phyloP scores from a whole-genome alignment of 2,888 invertebrate genomes.

The Actias luna region DNA sequence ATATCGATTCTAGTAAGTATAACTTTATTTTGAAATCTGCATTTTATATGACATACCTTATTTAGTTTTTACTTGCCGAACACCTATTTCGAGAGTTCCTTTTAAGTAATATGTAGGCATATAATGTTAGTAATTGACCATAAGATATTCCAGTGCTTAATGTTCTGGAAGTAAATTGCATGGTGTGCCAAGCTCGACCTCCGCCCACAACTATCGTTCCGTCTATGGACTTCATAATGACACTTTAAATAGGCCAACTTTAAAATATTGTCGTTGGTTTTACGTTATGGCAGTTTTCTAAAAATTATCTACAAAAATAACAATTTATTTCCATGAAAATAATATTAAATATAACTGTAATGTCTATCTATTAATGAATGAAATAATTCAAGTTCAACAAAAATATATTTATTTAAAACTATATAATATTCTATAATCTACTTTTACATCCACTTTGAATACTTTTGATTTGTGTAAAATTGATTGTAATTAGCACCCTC shows the following conservation, averaged over 20 bases:
- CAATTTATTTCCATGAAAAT: background rate
- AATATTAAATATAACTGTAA: background rate
- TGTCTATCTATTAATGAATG: background rate
- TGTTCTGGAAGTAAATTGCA: conserved; percentile 52
- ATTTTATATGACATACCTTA: background rate
- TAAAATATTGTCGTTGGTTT: conserved; percentile 31
- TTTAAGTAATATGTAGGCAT: conserved; percentile 19
- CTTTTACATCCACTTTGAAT: too few relatives aligned
- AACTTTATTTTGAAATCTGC: background rate
- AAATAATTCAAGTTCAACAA: too few relatives aligned
- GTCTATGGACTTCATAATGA: conserved; percentile 39
- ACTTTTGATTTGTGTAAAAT: too few relatives aligned
- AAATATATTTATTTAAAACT: too few relatives aligned
- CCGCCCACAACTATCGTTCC: conserved; percentile 41
- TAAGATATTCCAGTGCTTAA: conserved; percentile 45
- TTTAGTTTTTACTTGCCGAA: background rate
- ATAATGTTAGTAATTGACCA: conserved; percentile 37
- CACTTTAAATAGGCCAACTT: conserved; percentile 46
- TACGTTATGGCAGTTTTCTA: conserved; percentile 6
- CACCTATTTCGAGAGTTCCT: conserved; percentile 18
- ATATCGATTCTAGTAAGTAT: background rate
- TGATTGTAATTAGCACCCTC: too few relatives aligned
- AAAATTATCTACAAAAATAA: background rate
- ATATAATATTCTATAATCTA: too few relatives aligned
- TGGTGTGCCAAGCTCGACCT: conserved; percentile 37